Evolutionary conservation across 2,888 invertebrate genomes (phyloP).

Genomic region (Acronicta alni): DNA sequence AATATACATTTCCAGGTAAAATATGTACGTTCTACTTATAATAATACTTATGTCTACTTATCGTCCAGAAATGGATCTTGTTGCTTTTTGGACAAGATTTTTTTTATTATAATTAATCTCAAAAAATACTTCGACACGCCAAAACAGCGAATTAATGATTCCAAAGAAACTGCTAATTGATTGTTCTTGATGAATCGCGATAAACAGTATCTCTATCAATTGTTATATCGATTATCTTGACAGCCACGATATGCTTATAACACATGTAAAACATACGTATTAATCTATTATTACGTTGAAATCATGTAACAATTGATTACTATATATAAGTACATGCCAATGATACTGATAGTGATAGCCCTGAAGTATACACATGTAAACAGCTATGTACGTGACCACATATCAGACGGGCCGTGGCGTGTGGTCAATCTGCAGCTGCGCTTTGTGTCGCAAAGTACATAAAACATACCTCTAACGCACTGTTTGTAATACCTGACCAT

Average conservation of each 20-base stretch:
- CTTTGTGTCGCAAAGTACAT: constrained; percentile 70
- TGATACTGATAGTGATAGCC: constrained; percentile 62
- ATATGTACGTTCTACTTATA: constrained; percentile 1
- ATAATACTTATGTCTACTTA: no score
- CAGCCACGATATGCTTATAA: constrained; percentile 45
- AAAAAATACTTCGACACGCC: neutral
- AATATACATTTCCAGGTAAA: constrained; percentile 22
- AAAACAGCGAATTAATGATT: constrained; percentile 30
- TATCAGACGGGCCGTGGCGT: constrained; percentile 68
- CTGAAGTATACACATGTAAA: constrained; percentile 46
- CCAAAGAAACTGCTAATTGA: constrained; percentile 26
- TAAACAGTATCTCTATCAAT: constrained; percentile 32
- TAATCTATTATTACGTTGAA: constrained; percentile 45
- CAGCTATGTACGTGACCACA: constrained; percentile 62
- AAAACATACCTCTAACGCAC: constrained; percentile 60
- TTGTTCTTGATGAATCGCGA: constrained; percentile 29
- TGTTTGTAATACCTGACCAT: constrained; percentile 44
- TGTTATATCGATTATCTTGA: constrained; percentile 43
- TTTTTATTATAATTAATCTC: no score
- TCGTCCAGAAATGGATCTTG: no score
- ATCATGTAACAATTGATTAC: constrained; percentile 47
- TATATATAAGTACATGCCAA: constrained; percentile 37
- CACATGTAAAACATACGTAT: constrained; percentile 52
- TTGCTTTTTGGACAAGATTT: no score
- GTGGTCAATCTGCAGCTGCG: constrained; percentile 78